phyloP scores from a whole-genome alignment of 2,113 vertebrate genomes.

The Formicarius rufipectus region DNA sequence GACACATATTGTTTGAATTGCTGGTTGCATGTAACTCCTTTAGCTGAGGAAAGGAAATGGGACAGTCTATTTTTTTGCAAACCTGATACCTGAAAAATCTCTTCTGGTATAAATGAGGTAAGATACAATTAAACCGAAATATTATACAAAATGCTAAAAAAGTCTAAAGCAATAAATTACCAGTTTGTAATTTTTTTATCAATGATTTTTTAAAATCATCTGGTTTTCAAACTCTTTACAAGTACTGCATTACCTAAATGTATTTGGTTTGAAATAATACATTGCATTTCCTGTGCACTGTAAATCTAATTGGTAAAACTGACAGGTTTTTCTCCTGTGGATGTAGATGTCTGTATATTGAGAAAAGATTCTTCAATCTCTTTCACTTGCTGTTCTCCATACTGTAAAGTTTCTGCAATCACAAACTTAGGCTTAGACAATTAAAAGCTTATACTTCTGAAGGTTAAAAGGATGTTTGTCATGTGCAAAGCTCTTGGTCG shows the following conservation, averaged over 20 bases:
- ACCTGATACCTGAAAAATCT: slow-evolving; percentile 13
- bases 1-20: slow-evolving; percentile 24
- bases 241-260: background rate
- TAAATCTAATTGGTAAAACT: background rate
- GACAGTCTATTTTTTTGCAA: slow-evolving; percentile 10
- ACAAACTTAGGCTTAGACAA: background rate
- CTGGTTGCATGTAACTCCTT: background rate
- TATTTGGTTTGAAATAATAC: background rate
- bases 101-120: slow-evolving; percentile 66
- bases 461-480: background rate
- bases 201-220: background rate
- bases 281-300: background rate
- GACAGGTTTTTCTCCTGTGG: background rate
- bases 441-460: background rate
- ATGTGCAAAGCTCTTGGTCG: background rate
- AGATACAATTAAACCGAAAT: slow-evolving; percentile 18
- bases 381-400: background rate
- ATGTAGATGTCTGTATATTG: background rate
- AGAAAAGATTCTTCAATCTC: background rate
- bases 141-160: background rate
- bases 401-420: background rate
- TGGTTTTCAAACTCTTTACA: background rate
- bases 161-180: background rate
- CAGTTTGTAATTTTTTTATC: background rate
- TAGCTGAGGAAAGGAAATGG: slow-evolving; percentile 1